A percentile compares a stretch with the other conserved stretches of the same genome.
Evolutionary conservation across 2,113 vertebrate species (phyloP).

Genomic region (Saguinus imperator): DNA sequence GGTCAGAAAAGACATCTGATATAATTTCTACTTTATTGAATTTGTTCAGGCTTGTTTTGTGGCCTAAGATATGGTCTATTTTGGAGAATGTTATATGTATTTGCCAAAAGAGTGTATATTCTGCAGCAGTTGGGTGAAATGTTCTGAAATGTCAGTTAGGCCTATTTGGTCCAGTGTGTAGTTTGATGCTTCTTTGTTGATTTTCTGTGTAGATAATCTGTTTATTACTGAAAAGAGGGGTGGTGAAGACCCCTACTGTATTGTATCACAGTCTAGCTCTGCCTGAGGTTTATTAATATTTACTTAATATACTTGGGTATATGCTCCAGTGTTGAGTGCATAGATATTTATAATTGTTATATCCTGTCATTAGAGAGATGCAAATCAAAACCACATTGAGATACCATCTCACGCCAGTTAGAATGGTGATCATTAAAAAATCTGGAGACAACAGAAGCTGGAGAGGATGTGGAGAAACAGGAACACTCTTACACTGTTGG

Average conservation of each 20-base stretch:
- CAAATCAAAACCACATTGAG: too few species aligned
- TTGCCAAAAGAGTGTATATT: neutral
- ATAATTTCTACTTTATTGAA: neutral
- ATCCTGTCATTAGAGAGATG: neutral
- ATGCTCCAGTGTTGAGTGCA: neutral
- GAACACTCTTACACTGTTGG: too few species aligned
- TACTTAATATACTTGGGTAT: neutral
- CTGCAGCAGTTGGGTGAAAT: neutral
- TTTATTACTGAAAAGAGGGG: neutral
- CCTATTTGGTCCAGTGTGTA: neutral
- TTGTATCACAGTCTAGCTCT: neutral
- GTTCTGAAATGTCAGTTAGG: neutral
- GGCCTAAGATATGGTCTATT: neutral
- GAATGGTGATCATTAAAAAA: too few species aligned
- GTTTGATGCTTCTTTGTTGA: neutral
- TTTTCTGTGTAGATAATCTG: neutral
- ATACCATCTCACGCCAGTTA: too few species aligned
- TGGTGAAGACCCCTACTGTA: neutral
- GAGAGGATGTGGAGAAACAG: too few species aligned
- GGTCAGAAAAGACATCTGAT: neutral
- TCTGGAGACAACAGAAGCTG: too few species aligned
- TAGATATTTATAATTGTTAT: neutral
- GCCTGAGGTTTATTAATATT: neutral
- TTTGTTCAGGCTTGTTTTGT: neutral
- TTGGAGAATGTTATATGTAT: neutral